These are phyloP conservation scores for Manis javanica DNA, from an alignment of 2,797 vertebrate genomes.

Conservation along the genomic window DNA sequence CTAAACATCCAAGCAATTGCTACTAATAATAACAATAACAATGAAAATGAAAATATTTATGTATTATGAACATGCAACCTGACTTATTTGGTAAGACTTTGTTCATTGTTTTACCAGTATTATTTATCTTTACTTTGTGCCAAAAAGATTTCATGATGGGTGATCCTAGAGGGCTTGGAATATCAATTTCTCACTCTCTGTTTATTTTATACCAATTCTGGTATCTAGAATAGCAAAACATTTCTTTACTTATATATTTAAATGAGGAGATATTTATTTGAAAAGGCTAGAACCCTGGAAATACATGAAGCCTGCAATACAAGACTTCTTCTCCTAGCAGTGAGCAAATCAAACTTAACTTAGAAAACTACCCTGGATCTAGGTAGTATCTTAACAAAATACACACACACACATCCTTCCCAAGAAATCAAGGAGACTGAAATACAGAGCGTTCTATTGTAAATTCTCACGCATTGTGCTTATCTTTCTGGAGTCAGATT, in stretches of 20 bases:
- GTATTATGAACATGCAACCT: not conserved
- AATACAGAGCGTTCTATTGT: not conserved
- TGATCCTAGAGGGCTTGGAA: not conserved
- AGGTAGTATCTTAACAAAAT: not conserved
- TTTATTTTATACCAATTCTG: not conserved
- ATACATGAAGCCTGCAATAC: not conserved
- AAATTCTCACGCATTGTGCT: not conserved
- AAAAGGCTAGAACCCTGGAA: conserved; percentile 19
- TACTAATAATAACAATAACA: not conserved
- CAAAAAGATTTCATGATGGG: not conserved
- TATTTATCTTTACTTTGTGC: not conserved
- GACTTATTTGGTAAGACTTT: not conserved
- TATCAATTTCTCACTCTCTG: not conserved
- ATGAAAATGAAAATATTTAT: not conserved
- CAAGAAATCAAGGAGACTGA: not conserved
- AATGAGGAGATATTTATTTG: conserved; percentile 13
- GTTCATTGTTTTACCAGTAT: not conserved
- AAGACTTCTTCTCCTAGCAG: not conserved
- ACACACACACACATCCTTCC: not conserved
- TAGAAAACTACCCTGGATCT: not conserved
- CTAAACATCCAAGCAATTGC: not conserved
- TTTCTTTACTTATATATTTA: not conserved
- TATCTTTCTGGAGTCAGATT: not conserved
- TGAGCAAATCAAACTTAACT: not conserved
- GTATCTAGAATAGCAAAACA: not conserved